These are phyloP conservation scores for Girardia tigrina DNA, from an alignment of 2,888 invertebrate species.

Conservation along the genomic window DNA sequence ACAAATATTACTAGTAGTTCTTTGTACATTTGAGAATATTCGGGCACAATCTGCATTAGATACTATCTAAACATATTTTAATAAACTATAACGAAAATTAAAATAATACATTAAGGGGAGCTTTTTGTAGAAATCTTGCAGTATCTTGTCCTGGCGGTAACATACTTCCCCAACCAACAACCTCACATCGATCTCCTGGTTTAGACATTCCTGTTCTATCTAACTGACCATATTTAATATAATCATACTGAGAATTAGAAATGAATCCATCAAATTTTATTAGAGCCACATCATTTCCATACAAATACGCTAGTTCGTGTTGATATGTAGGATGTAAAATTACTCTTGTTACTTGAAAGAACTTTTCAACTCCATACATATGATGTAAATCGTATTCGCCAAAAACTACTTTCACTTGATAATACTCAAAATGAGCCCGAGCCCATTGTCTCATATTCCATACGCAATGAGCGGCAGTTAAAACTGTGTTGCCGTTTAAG, in stretches of 20 bases:
- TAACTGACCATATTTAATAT: not conserved
- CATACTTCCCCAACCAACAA: constrained; percentile 24
- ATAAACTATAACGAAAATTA: not conserved
- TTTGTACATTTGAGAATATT: not conserved
- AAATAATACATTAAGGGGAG: not conserved
- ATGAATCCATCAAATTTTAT: not conserved
- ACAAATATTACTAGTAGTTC: constrained; percentile 25
- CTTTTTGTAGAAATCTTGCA: constrained; percentile 17
- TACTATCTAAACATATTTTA: not conserved
- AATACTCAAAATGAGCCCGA: not conserved
- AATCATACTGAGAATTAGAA: not conserved
- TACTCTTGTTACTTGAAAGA: not conserved
- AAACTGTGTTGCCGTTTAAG: not conserved
- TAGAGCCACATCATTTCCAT: constrained; percentile 13
- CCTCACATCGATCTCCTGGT: not conserved
- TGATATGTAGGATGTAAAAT: not conserved
- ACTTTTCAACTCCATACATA: not conserved
- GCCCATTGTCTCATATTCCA: not conserved
- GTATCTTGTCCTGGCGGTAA: not conserved
- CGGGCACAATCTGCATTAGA: constrained; percentile 27
- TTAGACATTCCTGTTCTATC: not conserved
- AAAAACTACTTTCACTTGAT: not conserved
- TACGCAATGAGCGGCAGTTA: not conserved
- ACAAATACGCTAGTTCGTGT: not conserved
- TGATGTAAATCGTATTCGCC: constrained; percentile 14